Evolutionary conservation across 2,888 invertebrate species (phyloP).

Genomic region (Himalopsyche tibetana): DNA sequence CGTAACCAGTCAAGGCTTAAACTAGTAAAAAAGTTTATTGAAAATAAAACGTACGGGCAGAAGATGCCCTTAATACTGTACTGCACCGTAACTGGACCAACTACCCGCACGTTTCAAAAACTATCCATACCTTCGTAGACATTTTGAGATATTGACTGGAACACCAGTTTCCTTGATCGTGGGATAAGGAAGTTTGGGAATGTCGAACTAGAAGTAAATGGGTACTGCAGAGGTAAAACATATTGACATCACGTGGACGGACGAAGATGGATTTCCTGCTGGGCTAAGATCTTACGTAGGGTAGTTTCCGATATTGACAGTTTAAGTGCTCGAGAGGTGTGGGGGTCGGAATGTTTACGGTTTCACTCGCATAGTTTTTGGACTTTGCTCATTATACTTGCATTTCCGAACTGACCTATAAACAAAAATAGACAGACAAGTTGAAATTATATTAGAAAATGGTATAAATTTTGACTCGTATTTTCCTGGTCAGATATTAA

Average conservation of each 20-base stretch:
- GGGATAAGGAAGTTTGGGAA: slow-evolving; percentile 11
- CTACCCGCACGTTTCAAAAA: neutral
- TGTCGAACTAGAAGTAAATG: neutral
- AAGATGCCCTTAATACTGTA: neutral
- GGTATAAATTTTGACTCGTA: too few species aligned
- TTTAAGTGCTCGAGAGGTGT: slow-evolving; percentile 5
- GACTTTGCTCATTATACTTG: neutral
- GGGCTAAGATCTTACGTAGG: neutral
- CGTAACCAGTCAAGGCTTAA: too few species aligned
- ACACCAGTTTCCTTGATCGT: slow-evolving; percentile 46
- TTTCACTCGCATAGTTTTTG: neutral
- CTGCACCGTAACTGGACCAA: neutral
- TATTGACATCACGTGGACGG: neutral
- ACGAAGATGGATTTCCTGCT: slow-evolving; percentile 1
- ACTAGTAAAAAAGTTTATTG: too few species aligned
- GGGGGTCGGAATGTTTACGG: neutral
- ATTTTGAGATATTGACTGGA: slow-evolving; percentile 51
- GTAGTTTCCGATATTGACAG: neutral
- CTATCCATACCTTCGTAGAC: neutral
- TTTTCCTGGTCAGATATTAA: too few species aligned
- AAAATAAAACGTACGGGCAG: too few species aligned
- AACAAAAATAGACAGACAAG: too few species aligned
- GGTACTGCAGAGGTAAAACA: slow-evolving; percentile 11
- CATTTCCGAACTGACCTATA: neutral
- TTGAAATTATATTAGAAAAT: too few species aligned